Conservation (phyloP, 2,888 invertebrate genomes). For the Philereme vetulata region DNA sequence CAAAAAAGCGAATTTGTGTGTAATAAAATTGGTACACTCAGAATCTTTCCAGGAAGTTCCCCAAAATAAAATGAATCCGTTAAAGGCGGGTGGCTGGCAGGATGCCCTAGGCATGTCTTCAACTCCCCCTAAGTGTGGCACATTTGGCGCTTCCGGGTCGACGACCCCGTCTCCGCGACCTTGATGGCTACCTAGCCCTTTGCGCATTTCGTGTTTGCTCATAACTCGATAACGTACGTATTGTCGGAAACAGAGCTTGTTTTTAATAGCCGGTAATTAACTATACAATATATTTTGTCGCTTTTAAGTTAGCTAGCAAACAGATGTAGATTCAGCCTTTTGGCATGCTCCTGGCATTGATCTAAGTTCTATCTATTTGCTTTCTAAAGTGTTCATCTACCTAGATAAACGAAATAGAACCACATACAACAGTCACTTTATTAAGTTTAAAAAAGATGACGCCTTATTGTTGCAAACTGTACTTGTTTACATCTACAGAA, state of each 20-base stretch:
- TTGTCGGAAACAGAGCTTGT: constrained; percentile 25
- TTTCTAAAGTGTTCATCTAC: background rate
- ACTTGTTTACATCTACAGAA: constrained; percentile 36
- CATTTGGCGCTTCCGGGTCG: constrained; percentile 61
- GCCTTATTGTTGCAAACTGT: constrained; percentile 28
- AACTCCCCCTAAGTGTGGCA: constrained; percentile 15
- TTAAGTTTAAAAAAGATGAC: background rate
- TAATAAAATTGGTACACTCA: too few relatives aligned
- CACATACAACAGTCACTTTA: background rate
- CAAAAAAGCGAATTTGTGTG: too few relatives aligned
- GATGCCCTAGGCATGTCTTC: constrained; percentile 21
- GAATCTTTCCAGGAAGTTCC: background rate
- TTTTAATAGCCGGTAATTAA: constrained; percentile 33
- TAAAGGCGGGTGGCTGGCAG: constrained; percentile 3
- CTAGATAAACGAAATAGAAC: background rate
- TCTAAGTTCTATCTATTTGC: background rate
- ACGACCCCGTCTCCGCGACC: constrained; percentile 57
- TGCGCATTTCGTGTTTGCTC: constrained; percentile 38
- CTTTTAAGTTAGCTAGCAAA: constrained; percentile 6
- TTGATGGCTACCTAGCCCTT: constrained; percentile 54
- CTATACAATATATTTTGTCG: constrained; percentile 14
- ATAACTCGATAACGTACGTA: constrained; percentile 30
- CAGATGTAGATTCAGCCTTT: background rate
- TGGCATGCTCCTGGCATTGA: background rate
- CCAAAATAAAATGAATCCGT: constrained; percentile 1